These are phyloP conservation scores for Phortica magna DNA, from an alignment of 2,888 invertebrate species.

Conservation along the genomic window DNA sequence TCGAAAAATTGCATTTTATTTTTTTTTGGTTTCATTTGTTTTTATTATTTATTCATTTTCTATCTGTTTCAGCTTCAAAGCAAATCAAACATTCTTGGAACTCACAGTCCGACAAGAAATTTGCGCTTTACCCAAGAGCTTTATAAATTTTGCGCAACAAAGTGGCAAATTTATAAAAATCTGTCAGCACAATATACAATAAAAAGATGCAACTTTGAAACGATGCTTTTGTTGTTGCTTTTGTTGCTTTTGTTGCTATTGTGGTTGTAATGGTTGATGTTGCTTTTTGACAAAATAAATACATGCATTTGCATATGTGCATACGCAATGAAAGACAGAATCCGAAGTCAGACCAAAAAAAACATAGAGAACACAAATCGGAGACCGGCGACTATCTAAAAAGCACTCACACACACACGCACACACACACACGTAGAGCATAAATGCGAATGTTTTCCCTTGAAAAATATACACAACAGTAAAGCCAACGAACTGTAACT, in stretches of 20 bases:
- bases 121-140: neutral
- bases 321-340: neutral
- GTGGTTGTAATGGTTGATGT: too few species aligned
- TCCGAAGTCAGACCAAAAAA: neutral
- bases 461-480: slow-evolving; percentile 1
- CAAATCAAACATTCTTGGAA: neutral
- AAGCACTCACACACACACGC: neutral
- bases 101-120: neutral
- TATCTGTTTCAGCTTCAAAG: too few species aligned
- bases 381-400: neutral
- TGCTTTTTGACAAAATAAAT: neutral
- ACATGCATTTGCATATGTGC: slow-evolving; percentile 10
- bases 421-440: neutral
- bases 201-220: neutral
- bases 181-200: neutral
- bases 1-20: too few species aligned
- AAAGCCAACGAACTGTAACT: slow-evolving; percentile 28
- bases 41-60: too few species aligned
- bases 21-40: too few species aligned
- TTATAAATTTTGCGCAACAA: slow-evolving; percentile 23
- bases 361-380: neutral
- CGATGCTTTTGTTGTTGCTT: neutral
- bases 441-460: neutral
- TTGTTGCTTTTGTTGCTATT: too few species aligned
- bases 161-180: slow-evolving; percentile 1